phyloP scores from a whole-genome alignment of 2,113 vertebrate genomes.

The rabbit (Oryctolagus cuniculus) region DNA sequence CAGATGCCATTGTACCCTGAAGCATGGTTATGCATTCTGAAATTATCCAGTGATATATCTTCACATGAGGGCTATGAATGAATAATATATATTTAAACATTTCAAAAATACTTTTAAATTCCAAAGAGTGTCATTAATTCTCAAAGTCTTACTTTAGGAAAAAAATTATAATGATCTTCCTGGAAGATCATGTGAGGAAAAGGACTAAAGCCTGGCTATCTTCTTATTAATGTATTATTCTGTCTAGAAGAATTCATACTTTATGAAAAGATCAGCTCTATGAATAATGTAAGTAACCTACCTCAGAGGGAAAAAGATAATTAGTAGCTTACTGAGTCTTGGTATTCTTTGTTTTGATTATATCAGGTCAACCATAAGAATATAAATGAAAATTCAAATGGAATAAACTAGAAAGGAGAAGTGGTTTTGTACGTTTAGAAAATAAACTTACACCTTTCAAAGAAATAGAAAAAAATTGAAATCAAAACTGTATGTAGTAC shows the following conservation, averaged over 20 bases:
- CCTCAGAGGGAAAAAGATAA: conserved; percentile 7
- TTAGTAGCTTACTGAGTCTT: conserved; percentile 40
- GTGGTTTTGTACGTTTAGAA: neutral
- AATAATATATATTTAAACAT: neutral
- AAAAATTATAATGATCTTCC: neutral
- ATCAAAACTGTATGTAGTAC: neutral
- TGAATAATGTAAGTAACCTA: conserved; percentile 54
- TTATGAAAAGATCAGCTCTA: conserved; percentile 32
- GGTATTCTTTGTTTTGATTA: conserved; percentile 28
- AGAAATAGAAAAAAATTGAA: neutral
- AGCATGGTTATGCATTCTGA: neutral
- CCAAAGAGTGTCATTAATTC: neutral
- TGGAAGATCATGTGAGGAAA: neutral
- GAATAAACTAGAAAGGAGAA: neutral
- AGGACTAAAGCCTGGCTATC: neutral
- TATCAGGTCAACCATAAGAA: conserved; percentile 14
- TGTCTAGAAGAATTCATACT: neutral
- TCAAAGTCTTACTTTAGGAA: neutral
- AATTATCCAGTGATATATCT: neutral
- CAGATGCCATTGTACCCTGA: neutral
- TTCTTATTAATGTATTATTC: conserved; percentile 31
- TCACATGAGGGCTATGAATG: neutral
- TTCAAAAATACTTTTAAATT: neutral
- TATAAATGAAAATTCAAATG: neutral
- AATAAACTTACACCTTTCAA: neutral